phyloP scores from a whole-genome alignment of 2,797 vertebrate species.

The Denticeps clupeoides region DNA sequence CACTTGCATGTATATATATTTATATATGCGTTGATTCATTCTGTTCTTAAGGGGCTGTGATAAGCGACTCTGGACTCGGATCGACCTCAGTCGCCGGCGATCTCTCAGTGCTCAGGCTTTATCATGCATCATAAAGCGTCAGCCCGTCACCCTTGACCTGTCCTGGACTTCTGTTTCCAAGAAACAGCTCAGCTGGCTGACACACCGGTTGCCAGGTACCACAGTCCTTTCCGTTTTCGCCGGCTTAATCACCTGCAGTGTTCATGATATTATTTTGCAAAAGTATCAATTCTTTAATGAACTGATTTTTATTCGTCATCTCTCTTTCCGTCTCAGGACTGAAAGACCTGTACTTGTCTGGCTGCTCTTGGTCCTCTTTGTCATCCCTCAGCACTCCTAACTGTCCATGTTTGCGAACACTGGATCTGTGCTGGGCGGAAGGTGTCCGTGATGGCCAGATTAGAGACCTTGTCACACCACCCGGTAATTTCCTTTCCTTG shows the following conservation, averaged over 20 bases:
- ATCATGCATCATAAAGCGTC: conserved; percentile 85
- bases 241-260: neutral
- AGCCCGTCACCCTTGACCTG: conserved; percentile 82
- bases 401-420: conserved; percentile 79
- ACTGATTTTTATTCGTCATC: too few species aligned
- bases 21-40: too few species aligned
- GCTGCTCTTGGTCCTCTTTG: conserved; percentile 84
- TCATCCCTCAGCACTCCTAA: conserved; percentile 81
- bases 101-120: conserved; percentile 81
- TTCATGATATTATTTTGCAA: too few species aligned
- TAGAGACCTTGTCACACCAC: conserved; percentile 77
- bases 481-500: conserved; percentile 59
- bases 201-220: conserved; percentile 72
- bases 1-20: too few species aligned
- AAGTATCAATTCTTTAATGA: too few species aligned
- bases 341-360: conserved; percentile 81
- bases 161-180: conserved; percentile 95
- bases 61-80: conserved; percentile 89
- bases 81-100: conserved; percentile 86
- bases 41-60: conserved; percentile 76
- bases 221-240: neutral
- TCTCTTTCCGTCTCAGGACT: too few species aligned
- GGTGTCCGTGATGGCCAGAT: conserved; percentile 85
- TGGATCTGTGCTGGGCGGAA: conserved; percentile 95
- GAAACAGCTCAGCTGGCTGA: conserved; percentile 89